A percentile compares a stretch with the other conserved stretches of the same genome.
phyloP scores from a whole-genome alignment of 2,113 vertebrate genomes.

The Microcebus jonahi region DNA sequence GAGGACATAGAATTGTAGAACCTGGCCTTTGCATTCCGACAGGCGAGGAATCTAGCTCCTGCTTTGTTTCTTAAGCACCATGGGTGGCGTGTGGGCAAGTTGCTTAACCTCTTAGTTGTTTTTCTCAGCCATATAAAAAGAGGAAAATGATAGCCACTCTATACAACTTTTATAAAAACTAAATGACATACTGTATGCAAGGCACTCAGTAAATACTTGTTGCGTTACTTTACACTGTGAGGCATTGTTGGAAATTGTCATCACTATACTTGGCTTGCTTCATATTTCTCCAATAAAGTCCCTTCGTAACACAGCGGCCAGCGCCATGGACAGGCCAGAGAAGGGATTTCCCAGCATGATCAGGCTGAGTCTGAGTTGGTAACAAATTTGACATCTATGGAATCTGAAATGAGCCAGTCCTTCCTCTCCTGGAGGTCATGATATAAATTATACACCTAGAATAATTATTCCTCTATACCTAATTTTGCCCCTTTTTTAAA shows the following conservation, averaged over 20 bases:
- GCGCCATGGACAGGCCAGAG: background rate
- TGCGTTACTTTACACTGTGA: background rate
- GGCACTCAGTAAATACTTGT: background rate
- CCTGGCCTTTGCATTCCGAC: no score
- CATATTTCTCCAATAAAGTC: background rate
- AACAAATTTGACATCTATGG: background rate
- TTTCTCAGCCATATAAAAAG: background rate
- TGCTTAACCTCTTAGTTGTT: no score
- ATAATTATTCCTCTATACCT: background rate
- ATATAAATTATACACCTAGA: background rate
- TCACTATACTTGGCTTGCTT: accelerated
- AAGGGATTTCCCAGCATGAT: background rate
- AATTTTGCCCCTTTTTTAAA: background rate
- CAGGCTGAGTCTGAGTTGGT: background rate
- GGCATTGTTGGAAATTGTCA: background rate
- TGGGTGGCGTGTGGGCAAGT: background rate
- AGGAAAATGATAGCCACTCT: background rate
- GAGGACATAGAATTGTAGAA: background rate
- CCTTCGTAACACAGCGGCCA: background rate
- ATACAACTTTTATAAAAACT: background rate
- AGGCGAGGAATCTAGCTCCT: accelerated
- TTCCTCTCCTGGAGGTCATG: background rate
- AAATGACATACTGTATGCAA: background rate
- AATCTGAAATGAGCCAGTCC: background rate
- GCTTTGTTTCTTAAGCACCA: accelerated